Evolutionary conservation across 2,888 invertebrate species (phyloP), one percentile per base, ranked within the genome.

Genomic region (Ormyrus nitidulus): DNA sequence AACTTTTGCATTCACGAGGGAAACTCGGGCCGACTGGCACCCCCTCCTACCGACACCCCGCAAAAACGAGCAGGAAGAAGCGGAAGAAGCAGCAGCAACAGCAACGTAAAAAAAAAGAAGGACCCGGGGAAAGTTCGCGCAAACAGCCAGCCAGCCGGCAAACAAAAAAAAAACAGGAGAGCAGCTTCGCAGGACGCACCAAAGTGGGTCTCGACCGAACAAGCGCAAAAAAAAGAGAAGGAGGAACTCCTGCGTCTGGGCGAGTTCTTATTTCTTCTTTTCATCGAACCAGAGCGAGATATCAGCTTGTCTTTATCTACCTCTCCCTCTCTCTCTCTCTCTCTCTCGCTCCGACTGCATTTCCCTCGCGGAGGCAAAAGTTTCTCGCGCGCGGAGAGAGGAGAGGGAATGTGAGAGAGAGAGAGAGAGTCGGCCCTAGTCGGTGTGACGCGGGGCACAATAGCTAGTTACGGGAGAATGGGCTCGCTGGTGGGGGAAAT

Each of bases 391-490:
- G 34, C 34, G 34, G 34, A 2, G 34, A 34, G 34, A 34, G 79
- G 83, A 81, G 82, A 82, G 58, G 8, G 58, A 19, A 19, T 19
- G 19, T 19, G 19, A 58, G 64, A n/a, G 49, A 64, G 81, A 77
- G 85, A 86, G 87, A 87, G 87, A 88, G 64, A 85, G 86, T 84
- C 85, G 83, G 34, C 53, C 61, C 77, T 56, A 85, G 86, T 84
- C 85, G 83, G 83, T 84, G 83, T 84, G 83, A 84, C 85, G 85
- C 85, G 84, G 85, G 83, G 85, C 87, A 90, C 90, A 90, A 90
- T 90, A 90, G 90, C 90, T 90, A 90, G 90, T 90, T 90, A 90
- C 88, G 89, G 88, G 87, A 90, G 89, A 90, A 90, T 89, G 87
- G 86, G 76, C 83, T 84, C 84, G 85, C 87, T 83, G 86, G 88